phyloP scores from a whole-genome alignment of 30 jellyfish, hydroid and myxozoan genomes.

The Rhopilema esculentum region DNA sequence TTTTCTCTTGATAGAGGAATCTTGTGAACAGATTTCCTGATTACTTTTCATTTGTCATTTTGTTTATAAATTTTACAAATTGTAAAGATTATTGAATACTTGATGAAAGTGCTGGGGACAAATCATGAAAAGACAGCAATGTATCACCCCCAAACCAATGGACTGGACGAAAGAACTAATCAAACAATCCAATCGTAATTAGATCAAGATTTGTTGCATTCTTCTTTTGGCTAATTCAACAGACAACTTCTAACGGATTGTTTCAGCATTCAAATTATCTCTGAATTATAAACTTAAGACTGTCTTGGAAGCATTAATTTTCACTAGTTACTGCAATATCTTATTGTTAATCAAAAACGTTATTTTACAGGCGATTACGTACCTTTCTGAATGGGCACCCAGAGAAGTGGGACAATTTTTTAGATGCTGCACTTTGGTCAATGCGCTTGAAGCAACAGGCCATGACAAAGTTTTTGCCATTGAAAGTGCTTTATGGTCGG shows the following conservation, averaged over 20 bases:
- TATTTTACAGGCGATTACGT: background rate
- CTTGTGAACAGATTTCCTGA: background rate
- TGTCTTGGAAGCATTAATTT: background rate
- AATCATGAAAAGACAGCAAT: background rate
- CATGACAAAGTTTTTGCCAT: constrained; percentile 15
- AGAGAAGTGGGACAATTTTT: background rate
- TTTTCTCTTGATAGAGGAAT: background rate
- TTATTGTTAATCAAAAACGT: background rate
- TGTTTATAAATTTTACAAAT: background rate
- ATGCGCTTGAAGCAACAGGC: constrained; percentile 2
- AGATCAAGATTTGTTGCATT: background rate
- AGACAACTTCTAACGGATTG: background rate
- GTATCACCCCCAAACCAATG: constrained; percentile 25
- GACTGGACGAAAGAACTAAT: constrained; percentile 15
- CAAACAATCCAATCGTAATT: background rate
- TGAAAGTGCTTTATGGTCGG: constrained; percentile 2
- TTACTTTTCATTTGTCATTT: background rate
- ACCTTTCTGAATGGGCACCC: background rate
- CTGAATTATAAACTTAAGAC: background rate
- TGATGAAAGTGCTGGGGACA: background rate
- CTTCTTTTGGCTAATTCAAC: background rate
- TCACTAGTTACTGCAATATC: background rate
- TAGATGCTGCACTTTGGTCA: constrained; percentile 14
- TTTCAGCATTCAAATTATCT: background rate
- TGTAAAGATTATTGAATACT: background rate